Conservation (phyloP, 92 coral and sea anemone species). For the Actinernus sp. region DNA sequence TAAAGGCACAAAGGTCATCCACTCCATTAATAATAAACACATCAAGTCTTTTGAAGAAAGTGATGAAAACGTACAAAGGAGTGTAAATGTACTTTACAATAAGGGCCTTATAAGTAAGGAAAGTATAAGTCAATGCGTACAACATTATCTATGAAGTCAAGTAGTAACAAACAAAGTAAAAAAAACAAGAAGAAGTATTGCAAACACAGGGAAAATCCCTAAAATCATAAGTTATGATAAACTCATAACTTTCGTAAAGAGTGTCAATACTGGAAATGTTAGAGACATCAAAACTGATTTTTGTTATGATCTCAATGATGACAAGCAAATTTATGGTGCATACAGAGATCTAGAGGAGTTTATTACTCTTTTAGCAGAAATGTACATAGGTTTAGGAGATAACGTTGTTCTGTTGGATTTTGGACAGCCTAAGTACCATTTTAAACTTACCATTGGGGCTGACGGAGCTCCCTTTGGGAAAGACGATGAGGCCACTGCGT, state of each 20-base stretch:
- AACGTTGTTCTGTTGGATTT: slow-evolving; percentile 3
- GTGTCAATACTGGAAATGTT: slow-evolving; percentile 47
- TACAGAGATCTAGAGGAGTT: slow-evolving; percentile 55
- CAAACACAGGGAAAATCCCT: slow-evolving; percentile 16
- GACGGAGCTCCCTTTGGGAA: slow-evolving; percentile 1
- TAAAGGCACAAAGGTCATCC: not conserved
- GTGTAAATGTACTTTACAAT: slow-evolving; percentile 41
- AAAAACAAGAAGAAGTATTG: slow-evolving; percentile 5
- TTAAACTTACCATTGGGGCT: slow-evolving; percentile 4
- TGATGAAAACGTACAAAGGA: slow-evolving; percentile 21
- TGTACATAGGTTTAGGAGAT: slow-evolving; percentile 28
- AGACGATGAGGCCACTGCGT: slow-evolving; percentile 8
- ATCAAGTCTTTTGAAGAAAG: slow-evolving; percentile 49
- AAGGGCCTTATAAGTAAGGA: slow-evolving; percentile 40
- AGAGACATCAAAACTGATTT: slow-evolving; percentile 15
- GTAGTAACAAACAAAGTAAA: not conserved
- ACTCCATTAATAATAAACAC: too few relatives aligned
- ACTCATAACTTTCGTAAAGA: slow-evolving; percentile 38
- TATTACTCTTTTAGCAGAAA: slow-evolving; percentile 44
- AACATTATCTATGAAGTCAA: slow-evolving; percentile 27
- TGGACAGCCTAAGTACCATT: slow-evolving; percentile 4
- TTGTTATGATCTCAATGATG: slow-evolving; percentile 36
- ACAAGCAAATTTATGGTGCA: slow-evolving; percentile 54
- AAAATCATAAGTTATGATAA: slow-evolving; percentile 57
- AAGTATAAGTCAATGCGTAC: slow-evolving; percentile 43